Percentiles rank a stretch among this genome's conserved stretches.
Evolutionary conservation across 2,888 invertebrate species (phyloP).

Genomic region (Cloeon dipterum): DNA sequence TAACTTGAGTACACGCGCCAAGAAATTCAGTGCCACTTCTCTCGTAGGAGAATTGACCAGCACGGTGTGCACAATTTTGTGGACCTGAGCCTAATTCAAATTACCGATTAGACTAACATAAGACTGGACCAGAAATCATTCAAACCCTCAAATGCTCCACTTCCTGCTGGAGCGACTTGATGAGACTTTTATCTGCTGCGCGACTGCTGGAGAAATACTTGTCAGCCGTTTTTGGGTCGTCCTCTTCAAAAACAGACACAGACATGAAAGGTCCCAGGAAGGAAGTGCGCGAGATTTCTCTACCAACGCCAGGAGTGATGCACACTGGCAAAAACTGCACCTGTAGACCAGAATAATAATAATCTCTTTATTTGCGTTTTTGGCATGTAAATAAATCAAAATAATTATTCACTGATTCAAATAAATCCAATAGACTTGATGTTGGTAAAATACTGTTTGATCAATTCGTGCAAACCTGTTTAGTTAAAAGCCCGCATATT

Average conservation of each 20-base stretch:
- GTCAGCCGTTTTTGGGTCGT: conserved; percentile 72
- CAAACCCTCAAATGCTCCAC: conserved; percentile 46
- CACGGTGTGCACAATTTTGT: conserved; percentile 62
- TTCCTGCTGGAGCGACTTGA: conserved; percentile 50
- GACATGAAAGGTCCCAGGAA: conserved; percentile 81
- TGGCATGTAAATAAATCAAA: too few relatives aligned
- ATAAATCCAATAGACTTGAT: too few relatives aligned
- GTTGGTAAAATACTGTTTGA: too few relatives aligned
- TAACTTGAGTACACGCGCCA: conserved; percentile 48
- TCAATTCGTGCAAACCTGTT: conserved; percentile 23
- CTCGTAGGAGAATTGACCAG: conserved; percentile 62
- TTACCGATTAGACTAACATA: neutral
- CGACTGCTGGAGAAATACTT: conserved; percentile 30
- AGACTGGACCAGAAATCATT: conserved; percentile 1
- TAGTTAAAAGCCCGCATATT: conserved; percentile 40
- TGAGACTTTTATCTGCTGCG: conserved; percentile 36
- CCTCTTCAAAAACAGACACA: conserved; percentile 82
- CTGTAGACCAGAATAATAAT: too few relatives aligned
- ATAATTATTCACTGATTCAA: too few relatives aligned
- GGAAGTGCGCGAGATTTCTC: conserved; percentile 66
- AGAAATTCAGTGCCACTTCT: conserved; percentile 52
- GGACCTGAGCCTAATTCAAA: conserved; percentile 31
- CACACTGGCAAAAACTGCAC: conserved; percentile 49
- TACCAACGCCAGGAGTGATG: conserved; percentile 47
- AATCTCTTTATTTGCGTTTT: too few relatives aligned